These are phyloP conservation scores for Idaea aversata DNA, from an alignment of 2,888 invertebrate species.

Conservation along the genomic window DNA sequence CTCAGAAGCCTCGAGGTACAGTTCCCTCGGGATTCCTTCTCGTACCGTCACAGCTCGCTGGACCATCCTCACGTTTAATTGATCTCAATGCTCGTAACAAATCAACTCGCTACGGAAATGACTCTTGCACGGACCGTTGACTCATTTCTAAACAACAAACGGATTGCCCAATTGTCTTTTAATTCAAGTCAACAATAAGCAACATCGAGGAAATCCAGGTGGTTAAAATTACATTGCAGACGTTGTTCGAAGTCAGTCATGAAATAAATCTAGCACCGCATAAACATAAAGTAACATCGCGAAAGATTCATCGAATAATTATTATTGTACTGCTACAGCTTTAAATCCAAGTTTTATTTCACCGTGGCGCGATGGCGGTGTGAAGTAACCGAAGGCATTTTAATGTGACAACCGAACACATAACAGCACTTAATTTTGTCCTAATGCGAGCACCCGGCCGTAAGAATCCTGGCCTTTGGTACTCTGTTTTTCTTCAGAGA, in stretches of 20 bases:
- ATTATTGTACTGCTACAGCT: slow-evolving; percentile 67
- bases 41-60: slow-evolving; percentile 53
- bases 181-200: slow-evolving; percentile 9
- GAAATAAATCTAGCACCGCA: slow-evolving; percentile 50
- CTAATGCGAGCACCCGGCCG: slow-evolving; percentile 66
- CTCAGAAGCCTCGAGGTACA: slow-evolving; percentile 35
- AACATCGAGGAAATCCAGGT: slow-evolving; percentile 9
- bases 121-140: slow-evolving; percentile 54
- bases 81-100: slow-evolving; percentile 75
- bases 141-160: slow-evolving; percentile 41
- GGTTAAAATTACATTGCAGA: slow-evolving; percentile 19
- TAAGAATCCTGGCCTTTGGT: slow-evolving; percentile 60
- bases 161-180: slow-evolving; percentile 33
- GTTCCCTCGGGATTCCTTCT: slow-evolving; percentile 73
- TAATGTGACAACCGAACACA: slow-evolving; percentile 76
- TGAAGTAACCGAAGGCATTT: slow-evolving; percentile 72
- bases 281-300: slow-evolving; percentile 46
- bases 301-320: slow-evolving; percentile 65
- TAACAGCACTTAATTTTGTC: slow-evolving; percentile 79
- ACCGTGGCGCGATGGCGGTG: slow-evolving; percentile 41
- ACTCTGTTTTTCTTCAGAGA: slow-evolving; percentile 62
- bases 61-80: slow-evolving; percentile 66
- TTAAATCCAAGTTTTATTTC: slow-evolving; percentile 55
- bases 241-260: slow-evolving; percentile 22
- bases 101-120: slow-evolving; percentile 70